Evolutionary conservation across 2,113 vertebrate species (phyloP).

Genomic region (human): DNA sequence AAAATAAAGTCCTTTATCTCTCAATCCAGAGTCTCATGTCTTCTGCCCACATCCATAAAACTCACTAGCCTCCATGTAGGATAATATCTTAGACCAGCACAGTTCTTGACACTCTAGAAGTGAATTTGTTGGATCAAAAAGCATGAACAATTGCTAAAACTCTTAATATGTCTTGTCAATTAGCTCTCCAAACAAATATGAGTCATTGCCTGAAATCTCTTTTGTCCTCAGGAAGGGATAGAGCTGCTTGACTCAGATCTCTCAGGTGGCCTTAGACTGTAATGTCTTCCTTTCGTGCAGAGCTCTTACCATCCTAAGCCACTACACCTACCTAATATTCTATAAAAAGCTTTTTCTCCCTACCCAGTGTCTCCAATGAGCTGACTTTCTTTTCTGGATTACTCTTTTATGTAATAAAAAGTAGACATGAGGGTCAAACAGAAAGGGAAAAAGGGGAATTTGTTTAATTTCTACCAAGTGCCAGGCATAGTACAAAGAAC

Average conservation of each 20-base stretch:
- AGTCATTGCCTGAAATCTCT: background rate
- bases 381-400: background rate
- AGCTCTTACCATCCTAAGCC: background rate
- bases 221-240: background rate
- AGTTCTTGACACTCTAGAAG: background rate
- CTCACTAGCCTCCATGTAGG: background rate
- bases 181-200: background rate
- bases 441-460: background rate
- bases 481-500: background rate
- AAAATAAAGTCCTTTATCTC: background rate
- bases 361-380: background rate
- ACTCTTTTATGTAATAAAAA: background rate
- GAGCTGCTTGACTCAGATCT: background rate
- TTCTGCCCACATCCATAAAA: background rate
- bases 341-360: background rate
- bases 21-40: background rate
- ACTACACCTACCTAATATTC: background rate
- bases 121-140: background rate
- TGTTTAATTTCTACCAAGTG: background rate
- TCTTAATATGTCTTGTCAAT: background rate
- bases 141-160: background rate
- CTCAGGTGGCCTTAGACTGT: background rate
- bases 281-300: background rate
- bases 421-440: background rate
- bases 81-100: background rate